Evolutionary conservation across 1,140 invertebrate genomes (phyloP), one percentile per base, ranked within the genome.

Genomic region (Drosophila asahinai): DNA sequence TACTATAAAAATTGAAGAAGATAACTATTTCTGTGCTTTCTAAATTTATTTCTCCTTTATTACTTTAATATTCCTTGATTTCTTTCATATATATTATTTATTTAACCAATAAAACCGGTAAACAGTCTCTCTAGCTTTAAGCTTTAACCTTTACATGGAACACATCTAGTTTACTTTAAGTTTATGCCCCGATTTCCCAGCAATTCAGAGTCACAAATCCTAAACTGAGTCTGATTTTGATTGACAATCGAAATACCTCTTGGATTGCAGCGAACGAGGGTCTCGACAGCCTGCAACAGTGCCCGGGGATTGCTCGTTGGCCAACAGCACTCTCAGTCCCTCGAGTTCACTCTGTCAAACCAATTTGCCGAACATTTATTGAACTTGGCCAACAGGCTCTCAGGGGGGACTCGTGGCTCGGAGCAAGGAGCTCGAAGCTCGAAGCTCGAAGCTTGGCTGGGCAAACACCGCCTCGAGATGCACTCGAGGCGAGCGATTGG

Each of bases 361-460:
- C 84, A 89, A 89, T 89, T 89, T 90, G 66, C 55, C 78, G 60
- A 76, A 75, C 84, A 80, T 84, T 89, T 89, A 89, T 89, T 89
- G 84, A 90, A 79, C 86, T 74, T 84, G 81, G 63, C 74, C 67
- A 68, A 61, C 63, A 63, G 62, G 25, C 61, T 71, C 58, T 48
- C 36, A 30, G 27, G 48, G 49, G 48, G 49, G 60, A 51, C 48
- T 43, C 12, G 27, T 22, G 8, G 14, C 33, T 22, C 4, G 12
- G 12, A 22, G 30, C 30, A 1, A 19, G 30, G 12, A 40, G 45
- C 62, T 49, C 42, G 8, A 8, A 33, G 22, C 19, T 19, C 19
- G 19, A 27, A 27, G 17, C 30, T 19, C 7, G 12, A 12, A 22
- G 33, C 33, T 1, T 12, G 78, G 30, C 74, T 76, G 36, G 76